phyloP scores from a whole-genome alignment of 2,797 vertebrate genomes.

The Yasuhikotakia modesta region DNA sequence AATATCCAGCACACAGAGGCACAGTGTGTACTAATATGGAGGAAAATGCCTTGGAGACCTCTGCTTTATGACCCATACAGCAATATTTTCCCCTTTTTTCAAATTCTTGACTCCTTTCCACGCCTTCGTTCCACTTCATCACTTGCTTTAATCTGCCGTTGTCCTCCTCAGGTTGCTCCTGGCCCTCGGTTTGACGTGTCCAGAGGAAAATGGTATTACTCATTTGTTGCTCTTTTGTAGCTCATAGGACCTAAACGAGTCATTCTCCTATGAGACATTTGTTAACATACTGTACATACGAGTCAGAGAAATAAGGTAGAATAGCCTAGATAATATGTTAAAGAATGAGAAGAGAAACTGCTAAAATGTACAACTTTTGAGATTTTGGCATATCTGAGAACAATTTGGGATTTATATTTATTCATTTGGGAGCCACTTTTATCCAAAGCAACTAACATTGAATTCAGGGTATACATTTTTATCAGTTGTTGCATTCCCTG shows the following conservation, averaged over 20 bases:
- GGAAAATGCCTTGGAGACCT: conserved; percentile 37
- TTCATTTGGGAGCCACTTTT: too few species aligned
- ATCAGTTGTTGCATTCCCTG: too few species aligned
- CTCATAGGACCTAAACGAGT: too few species aligned
- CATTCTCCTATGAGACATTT: too few species aligned
- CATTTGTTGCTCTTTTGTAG: too few species aligned
- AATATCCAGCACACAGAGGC: not conserved
- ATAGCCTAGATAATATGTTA: not conserved
- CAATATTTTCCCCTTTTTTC: conserved; percentile 6
- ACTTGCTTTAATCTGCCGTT: conserved; percentile 9
- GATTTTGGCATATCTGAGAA: too few species aligned
- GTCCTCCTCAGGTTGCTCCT: not conserved
- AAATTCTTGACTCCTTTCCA: conserved; percentile 9
- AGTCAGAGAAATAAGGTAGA: not conserved
- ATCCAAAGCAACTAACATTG: too few species aligned
- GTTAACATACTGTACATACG: not conserved
- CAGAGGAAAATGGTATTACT: too few species aligned
- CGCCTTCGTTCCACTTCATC: conserved; percentile 10
- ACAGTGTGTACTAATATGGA: conserved; percentile 21
- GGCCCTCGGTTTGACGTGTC: not conserved
- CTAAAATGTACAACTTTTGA: too few species aligned
- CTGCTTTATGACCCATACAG: conserved; percentile 14
- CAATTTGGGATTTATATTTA: too few species aligned
- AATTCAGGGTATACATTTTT: too few species aligned
- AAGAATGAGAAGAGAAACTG: not conserved